Base-by-base conservation (phyloP, 2,888 invertebrate species). In the Dynastes maya region DNA sequence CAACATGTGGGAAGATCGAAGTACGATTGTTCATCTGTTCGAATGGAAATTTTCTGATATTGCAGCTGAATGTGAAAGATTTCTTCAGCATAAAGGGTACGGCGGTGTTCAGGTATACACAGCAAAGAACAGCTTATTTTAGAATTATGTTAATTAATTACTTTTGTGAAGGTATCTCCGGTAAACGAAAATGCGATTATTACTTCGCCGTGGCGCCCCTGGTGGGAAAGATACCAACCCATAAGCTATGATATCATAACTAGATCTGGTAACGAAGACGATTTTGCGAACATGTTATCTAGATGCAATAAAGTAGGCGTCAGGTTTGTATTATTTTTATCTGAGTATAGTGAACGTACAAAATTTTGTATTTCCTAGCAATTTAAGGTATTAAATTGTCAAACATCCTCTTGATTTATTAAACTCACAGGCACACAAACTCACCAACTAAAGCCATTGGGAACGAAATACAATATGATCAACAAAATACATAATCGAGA, bases 181-280 rank as follows among this genome's bases (percentile, higher is more conserved):
- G 92, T 93, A 0, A 93, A 91, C 83, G 96, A 96, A 86, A 95
- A 95, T 85, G 87, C 93, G 51, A 89, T 92, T 0, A 82, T 79
- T 0, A 78, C 37, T 40, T n/a, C 58, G 2, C 72, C 89, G 0
- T 86, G 86, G 3, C 90, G 94, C 0, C 95, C 97, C 0, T 97
- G 97, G 97, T 97, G 93, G 93, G 96, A 97, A 86, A 90, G 96
- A 13, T 96, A 96, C 87, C 96, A 97, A 87, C 95, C 96, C 0
- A 93, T 96, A 55, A 96, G 96, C 32, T 97, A 97, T 89, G 89
- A 90, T 22, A 89, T 96, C 64, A 85, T 86, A 1, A 95, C 96
- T 0, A 91, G 97, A 76, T 96, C 95, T 45, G 97, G 97, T 51
- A 92, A 91, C 80, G 94, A 95, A 83, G 84, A 88, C 9, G 92